Conservation (phyloP, 2,797 vertebrate species). For the Peromyscus melanophrys region DNA sequence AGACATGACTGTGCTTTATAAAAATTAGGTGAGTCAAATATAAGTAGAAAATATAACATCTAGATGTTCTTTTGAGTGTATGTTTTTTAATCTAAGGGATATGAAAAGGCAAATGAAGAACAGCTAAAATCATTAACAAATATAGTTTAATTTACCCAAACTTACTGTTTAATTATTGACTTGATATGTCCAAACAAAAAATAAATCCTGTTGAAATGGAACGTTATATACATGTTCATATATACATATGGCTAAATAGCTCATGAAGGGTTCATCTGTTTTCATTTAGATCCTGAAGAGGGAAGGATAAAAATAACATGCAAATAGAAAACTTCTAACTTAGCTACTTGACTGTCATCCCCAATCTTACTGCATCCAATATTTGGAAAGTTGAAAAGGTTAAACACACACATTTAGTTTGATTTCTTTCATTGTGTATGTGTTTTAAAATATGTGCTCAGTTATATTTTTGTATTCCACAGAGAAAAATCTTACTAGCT, state of each 20-base stretch:
- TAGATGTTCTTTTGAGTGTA: neutral
- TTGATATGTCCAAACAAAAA: neutral
- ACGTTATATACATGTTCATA: neutral
- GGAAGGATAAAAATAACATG: conserved; percentile 68
- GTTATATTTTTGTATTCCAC: conserved; percentile 62
- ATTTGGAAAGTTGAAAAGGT: conserved; percentile 80
- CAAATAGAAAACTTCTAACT: conserved; percentile 69
- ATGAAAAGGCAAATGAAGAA: neutral
- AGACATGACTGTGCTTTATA: neutral
- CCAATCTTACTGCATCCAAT: conserved; percentile 69
- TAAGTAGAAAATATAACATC: neutral
- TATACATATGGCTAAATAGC: neutral
- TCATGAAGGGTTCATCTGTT: conserved; percentile 69
- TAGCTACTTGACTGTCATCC: conserved; percentile 75
- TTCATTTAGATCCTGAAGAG: conserved; percentile 74
- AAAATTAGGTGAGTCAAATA: neutral
- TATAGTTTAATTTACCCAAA: neutral
- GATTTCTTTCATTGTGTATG: conserved; percentile 77
- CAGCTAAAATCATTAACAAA: conserved; percentile 43
- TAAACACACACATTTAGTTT: conserved; percentile 77
- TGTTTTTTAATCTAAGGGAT: conserved; percentile 9
- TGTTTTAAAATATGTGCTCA: conserved; percentile 75
- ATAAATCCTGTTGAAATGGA: conserved; percentile 34
- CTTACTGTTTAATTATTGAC: conserved; percentile 46
- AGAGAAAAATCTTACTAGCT: conserved; percentile 73